Evolutionary conservation across 2,888 invertebrate genomes (phyloP), one percentile per base, ranked within the genome.

Genomic region (Eupithecia insigniata): DNA sequence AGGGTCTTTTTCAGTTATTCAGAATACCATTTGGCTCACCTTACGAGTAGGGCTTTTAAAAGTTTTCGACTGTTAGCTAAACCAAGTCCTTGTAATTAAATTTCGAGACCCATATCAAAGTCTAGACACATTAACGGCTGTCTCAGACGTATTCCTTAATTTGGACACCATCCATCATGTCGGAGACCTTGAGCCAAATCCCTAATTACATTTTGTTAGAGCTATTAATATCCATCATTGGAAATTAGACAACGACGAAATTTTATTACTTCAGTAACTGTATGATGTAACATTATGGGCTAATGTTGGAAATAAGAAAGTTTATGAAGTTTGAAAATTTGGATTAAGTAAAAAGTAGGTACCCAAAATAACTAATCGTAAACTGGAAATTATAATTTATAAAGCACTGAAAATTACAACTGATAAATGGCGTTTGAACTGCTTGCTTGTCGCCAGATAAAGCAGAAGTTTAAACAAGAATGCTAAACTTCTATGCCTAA

Each of bases 81-180:
- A 26, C 12, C 26, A 55, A 26, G 55, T 51, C 2, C 14, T 14
- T 55, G 55, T 5, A 55, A 55, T 26, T 12, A 30, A 30, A 18
- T 60, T 60, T 60, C 60, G 34, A 18, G 62, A 73, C 69, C 72
- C 67, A 61, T 66, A 43, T 68, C 68, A 68, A 68, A 26, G n/a
- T 61, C 62, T 69, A 58, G 26, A 55, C 32, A 30, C 16, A 66
- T 82, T 84, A 34, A 12, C 22, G n/a, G 34, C n/a, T 77, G 74
- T 78, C 81, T 77, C 75, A 81, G 76, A 78, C 78, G 80, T 80
- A 79, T 78, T 68, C 67, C 69, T 69, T 78, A 80, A 82, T 80
- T 76, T 78, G 65, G 72, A 80, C 78, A 75, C 72, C 77, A 79
- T 81, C 78, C 77, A 80, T 80, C 79, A 75, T 76, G n/a, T 73